Percentiles rank a stretch among this genome's conserved stretches.
These are phyloP conservation scores for Ochlodes sylvanus DNA, from an alignment of 2,888 invertebrate species.

Conservation along the genomic window DNA sequence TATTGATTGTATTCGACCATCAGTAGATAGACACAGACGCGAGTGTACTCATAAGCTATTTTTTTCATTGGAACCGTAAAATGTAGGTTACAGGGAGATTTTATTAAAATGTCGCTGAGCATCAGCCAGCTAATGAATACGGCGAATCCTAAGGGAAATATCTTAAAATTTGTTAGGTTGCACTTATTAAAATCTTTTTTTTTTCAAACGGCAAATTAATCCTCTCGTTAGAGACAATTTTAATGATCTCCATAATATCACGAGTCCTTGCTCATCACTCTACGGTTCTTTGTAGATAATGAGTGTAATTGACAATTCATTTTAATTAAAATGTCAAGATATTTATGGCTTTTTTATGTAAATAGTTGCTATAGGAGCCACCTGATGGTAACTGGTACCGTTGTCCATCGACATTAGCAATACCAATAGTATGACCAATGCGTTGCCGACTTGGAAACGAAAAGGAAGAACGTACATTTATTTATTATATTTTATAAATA, in stretches of 20 bases:
- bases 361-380: too few species aligned
- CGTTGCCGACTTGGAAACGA: too few species aligned
- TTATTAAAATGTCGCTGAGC: conserved; percentile 8
- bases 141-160: not conserved
- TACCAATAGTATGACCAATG: too few species aligned
- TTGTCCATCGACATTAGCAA: too few species aligned
- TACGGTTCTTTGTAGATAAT: not conserved
- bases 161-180: conserved; percentile 8
- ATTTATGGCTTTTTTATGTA: too few species aligned
- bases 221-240: conserved; percentile 4
- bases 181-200: conserved; percentile 9
- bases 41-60: not conserved
- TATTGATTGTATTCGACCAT: too few species aligned
- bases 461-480: too few species aligned
- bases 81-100: not conserved
- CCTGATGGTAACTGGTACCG: too few species aligned
- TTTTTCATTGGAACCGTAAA: not conserved
- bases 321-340: not conserved
- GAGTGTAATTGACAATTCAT: not conserved
- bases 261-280: conserved; percentile 3
- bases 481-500: too few species aligned
- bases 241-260: conserved; percentile 10
- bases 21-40: not conserved
- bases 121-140: conserved; percentile 8
- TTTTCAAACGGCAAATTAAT: conserved; percentile 1